A percentile compares a stretch with the other conserved stretches of the same genome.
These are phyloP conservation scores for Serinus canaria DNA, from an alignment of 2,113 vertebrate species.

Conservation along the genomic window DNA sequence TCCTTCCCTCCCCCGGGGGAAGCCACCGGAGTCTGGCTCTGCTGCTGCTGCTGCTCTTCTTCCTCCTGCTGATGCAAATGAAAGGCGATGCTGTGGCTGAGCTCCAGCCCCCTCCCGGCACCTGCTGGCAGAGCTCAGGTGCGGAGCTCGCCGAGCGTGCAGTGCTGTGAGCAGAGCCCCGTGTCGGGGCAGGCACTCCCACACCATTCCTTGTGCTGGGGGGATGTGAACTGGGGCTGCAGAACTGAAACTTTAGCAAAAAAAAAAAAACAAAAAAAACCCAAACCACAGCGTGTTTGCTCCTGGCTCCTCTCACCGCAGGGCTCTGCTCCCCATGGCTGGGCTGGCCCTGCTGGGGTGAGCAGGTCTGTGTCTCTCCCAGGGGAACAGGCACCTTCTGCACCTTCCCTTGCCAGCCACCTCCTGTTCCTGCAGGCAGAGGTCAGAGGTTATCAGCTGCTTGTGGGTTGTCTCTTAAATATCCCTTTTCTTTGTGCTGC, in stretches of 20 bases:
- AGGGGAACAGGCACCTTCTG: background rate
- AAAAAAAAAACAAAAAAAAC: background rate
- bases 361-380: background rate
- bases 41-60: background rate
- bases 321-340: rapidly evolving
- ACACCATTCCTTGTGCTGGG: background rate
- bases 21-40: background rate
- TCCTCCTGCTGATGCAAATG: constrained; percentile 11
- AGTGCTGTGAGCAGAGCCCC: background rate
- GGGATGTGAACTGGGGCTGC: background rate
- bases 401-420: background rate
- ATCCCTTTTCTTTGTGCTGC: background rate
- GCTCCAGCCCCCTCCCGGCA: background rate
- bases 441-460: background rate
- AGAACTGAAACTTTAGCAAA: background rate
- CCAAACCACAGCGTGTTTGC: rapidly evolving
- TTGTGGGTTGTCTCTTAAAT: background rate
- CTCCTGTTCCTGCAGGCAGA: background rate
- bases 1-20: background rate
- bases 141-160: background rate
- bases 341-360: background rate
- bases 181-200: background rate
- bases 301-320: background rate
- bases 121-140: background rate
- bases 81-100: background rate